These are phyloP conservation scores for Pachyseris speciosa DNA, from an alignment of 64 coral and sea anemone species.

Conservation along the genomic window DNA sequence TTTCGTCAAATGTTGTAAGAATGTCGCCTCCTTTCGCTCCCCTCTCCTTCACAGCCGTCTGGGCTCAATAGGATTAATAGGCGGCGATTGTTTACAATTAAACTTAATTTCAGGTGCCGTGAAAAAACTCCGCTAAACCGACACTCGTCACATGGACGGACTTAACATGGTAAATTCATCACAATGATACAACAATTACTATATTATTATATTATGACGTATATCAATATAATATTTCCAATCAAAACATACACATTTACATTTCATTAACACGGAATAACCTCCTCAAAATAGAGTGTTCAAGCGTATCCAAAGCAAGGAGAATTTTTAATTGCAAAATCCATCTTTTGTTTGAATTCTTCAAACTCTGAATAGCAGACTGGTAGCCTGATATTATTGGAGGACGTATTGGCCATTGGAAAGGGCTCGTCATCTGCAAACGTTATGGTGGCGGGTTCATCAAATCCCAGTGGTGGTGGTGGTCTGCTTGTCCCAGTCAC, in stretches of 20 bases:
- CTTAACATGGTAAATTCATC: background rate
- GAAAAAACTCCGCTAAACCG: background rate
- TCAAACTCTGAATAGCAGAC: background rate
- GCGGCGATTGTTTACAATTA: background rate
- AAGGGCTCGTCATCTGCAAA: background rate
- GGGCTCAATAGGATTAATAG: background rate
- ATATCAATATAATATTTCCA: background rate
- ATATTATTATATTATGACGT: background rate
- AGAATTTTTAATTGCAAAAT: slow-evolving; percentile 6
- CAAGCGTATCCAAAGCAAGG: background rate
- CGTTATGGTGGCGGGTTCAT: too few relatives aligned
- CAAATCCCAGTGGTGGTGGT: too few relatives aligned
- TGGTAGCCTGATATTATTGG: background rate
- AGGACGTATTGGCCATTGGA: background rate
- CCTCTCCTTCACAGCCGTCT: too few relatives aligned
- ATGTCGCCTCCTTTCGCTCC: background rate
- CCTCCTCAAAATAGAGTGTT: background rate
- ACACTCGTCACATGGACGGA: background rate
- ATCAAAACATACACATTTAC: background rate
- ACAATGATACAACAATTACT: slow-evolving; percentile 3
- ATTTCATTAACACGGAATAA: too few relatives aligned
- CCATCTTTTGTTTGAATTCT: slow-evolving; percentile 4
- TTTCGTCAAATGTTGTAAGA: background rate
- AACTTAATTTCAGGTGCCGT: background rate
- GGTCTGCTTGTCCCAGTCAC: background rate